phyloP scores from a whole-genome alignment of 2,888 invertebrate genomes.

The Tetragonisca angustula region DNA sequence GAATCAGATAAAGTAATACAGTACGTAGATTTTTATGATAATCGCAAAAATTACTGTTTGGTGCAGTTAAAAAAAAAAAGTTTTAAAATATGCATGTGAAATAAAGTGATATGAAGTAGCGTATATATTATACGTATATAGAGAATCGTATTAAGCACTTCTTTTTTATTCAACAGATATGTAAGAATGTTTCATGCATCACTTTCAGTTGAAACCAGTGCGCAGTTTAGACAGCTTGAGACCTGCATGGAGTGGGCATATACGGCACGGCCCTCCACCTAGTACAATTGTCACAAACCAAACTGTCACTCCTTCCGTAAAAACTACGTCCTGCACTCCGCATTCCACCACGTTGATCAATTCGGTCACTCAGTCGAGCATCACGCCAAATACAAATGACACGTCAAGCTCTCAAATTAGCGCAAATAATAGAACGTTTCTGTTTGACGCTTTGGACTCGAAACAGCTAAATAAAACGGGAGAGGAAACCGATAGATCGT shows the following conservation, averaged over 20 bases:
- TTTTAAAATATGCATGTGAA: conserved; percentile 22
- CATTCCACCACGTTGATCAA: conserved; percentile 37
- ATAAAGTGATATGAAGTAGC: conserved; percentile 13
- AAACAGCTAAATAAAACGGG: conserved; percentile 30
- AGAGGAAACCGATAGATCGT: conserved; percentile 45
- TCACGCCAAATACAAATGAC: conserved; percentile 41
- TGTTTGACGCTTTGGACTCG: conserved; percentile 25
- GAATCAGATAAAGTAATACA: neutral
- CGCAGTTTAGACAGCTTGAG: conserved; percentile 87
- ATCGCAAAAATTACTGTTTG: neutral
- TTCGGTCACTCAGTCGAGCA: conserved; percentile 69
- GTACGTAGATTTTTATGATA: neutral
- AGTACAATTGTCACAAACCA: conserved; percentile 73
- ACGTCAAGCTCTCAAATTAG: neutral
- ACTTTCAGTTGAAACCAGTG: conserved; percentile 87
- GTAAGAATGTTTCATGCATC: conserved; percentile 73
- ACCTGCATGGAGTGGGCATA: conserved; percentile 82
- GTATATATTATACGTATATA: conserved; percentile 5
- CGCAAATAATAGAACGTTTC: conserved; percentile 32
- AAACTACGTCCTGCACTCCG: conserved; percentile 36
- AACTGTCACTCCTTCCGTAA: conserved; percentile 62
- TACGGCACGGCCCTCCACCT: conserved; percentile 80
- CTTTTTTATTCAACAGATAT: conserved; percentile 8
- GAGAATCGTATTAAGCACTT: conserved; percentile 11
- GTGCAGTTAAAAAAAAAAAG: neutral